phyloP scores from a whole-genome alignment of 2,113 vertebrate species.

The Epinephelus moara region DNA sequence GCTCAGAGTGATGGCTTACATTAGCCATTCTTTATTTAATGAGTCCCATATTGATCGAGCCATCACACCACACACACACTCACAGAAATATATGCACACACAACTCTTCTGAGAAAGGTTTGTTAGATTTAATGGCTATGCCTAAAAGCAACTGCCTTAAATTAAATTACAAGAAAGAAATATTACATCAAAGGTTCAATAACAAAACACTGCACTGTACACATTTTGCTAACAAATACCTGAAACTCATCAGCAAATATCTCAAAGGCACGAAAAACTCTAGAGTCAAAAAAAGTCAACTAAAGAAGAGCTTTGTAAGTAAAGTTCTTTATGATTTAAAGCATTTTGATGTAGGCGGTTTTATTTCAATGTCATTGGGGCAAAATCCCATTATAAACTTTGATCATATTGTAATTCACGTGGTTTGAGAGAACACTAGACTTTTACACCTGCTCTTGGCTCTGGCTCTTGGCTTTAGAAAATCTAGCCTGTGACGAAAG shows the following conservation, averaged over 20 bases:
- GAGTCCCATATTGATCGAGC: constrained; percentile 54
- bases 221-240: constrained; percentile 18
- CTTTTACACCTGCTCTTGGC: too few species aligned
- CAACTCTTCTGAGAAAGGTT: constrained; percentile 14
- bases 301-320: neutral
- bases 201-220: neutral
- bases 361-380: too few species aligned
- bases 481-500: too few species aligned
- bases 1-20: constrained; percentile 55
- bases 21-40: constrained; percentile 66
- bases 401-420: too few species aligned
- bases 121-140: constrained; percentile 37
- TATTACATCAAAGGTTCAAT: neutral
- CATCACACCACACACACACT: constrained; percentile 8
- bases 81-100: neutral
- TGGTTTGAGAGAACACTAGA: too few species aligned
- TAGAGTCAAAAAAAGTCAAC: neutral
- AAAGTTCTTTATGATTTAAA: neutral
- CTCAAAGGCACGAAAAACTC: neutral
- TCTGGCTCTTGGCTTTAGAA: too few species aligned
- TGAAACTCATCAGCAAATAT: neutral
- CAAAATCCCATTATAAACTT: too few species aligned
- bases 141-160: constrained; percentile 49
- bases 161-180: constrained; percentile 14
- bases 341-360: too few species aligned